Conservation (phyloP, 2,888 invertebrate species). For the Tachina lurida region DNA sequence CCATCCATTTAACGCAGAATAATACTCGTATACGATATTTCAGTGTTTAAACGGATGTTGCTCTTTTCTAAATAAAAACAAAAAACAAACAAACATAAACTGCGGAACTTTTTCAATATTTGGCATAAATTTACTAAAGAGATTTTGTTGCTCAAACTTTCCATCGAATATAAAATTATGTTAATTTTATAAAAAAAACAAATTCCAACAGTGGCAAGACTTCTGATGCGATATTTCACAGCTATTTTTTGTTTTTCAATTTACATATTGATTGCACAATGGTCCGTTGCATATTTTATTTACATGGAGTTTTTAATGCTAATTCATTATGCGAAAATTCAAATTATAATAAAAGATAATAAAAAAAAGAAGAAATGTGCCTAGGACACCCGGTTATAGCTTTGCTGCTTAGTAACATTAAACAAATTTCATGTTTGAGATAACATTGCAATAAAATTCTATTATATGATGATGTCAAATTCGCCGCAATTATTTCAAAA, state of each 20-base stretch:
- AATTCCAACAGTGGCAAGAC: neutral
- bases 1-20: slow-evolving; percentile 7
- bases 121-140: slow-evolving; percentile 30
- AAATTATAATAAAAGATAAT: too few species aligned
- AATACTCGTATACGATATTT: neutral
- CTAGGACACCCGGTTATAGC: too few species aligned
- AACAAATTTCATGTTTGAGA: too few species aligned
- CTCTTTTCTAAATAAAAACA: neutral
- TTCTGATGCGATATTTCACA: neutral
- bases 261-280: neutral
- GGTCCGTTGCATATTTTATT: neutral
- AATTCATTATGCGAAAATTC: neutral
- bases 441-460: too few species aligned
- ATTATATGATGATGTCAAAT: too few species aligned
- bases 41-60: slow-evolving; percentile 40
- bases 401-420: too few species aligned
- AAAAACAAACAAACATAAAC: slow-evolving; percentile 6
- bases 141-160: slow-evolving; percentile 17
- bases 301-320: too few species aligned
- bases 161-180: slow-evolving; percentile 6
- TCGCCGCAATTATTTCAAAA: too few species aligned
- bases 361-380: too few species aligned
- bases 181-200: slow-evolving; percentile 9
- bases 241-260: neutral
- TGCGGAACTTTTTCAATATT: slow-evolving; percentile 30